Evolutionary conservation across 2,113 vertebrate genomes (phyloP), one percentile per base, ranked within the genome.

Genomic region (Oncorhynchus clarkii): DNA sequence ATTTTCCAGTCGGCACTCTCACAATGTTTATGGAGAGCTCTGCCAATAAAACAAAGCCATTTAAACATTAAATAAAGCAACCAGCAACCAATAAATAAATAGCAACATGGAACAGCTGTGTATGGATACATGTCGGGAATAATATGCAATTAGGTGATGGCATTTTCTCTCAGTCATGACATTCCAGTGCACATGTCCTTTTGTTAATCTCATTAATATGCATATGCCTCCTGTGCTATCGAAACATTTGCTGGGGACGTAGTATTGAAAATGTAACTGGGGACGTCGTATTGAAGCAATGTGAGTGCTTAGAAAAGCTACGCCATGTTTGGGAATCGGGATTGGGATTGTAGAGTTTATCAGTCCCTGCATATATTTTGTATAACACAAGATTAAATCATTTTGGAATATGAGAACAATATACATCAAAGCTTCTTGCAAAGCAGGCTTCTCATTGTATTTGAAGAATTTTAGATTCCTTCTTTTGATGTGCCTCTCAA

Each of bases 401-500:
- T 65, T 79, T 60, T 73, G 71, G 78, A 84, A 80, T 77, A 86
- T 78, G 73, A 77, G 75, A 75, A 86, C 80, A 88, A 80, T 78
- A 85, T 77, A 91, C 89, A 91, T 92, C 93, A 92, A 93, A 93
- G 89, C 82, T 20, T 49, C 31, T 69, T 70, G 62, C 48, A 87
- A 89, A 89, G 86, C 88, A 80, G 78, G 49, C 77, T 75, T 73
- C 78, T 87, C 89, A 85, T 89, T 86, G 78, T 87, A 73, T 89
- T 88, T 88, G 62, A 90, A 74, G 73, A 76, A 84, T 89, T 90
- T 84, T 89, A 77, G 83, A 87, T 85, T 70, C 60, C 73, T 31
- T 79, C 88, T 89, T 81, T 91, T 93, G 91, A 94, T 93, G 91
- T 93, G 69, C 75, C 82, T 85, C 90, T 92, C 90, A 91, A 90